Evolutionary conservation across 2,113 vertebrate genomes (phyloP).

Genomic region (Esox niger): DNA sequence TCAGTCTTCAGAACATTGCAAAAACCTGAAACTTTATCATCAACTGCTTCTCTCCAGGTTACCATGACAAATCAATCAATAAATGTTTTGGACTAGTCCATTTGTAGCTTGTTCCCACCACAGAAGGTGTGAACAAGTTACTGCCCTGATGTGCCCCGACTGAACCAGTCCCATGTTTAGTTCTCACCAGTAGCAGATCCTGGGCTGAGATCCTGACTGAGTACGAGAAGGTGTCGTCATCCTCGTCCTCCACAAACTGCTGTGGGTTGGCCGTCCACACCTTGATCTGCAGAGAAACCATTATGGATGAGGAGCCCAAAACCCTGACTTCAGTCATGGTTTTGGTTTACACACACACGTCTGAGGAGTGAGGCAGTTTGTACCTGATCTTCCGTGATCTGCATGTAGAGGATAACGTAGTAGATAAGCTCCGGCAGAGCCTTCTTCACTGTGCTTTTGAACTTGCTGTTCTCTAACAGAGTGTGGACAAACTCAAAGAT

Average conservation of each 20-base stretch:
- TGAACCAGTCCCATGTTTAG: background rate
- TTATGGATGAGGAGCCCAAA: background rate
- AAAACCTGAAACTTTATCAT: too few species aligned
- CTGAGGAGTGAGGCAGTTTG: background rate
- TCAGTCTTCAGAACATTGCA: too few species aligned
- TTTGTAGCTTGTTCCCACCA: too few species aligned
- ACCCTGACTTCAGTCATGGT: background rate
- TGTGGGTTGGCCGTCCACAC: constrained; percentile 97
- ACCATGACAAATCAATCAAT: too few species aligned
- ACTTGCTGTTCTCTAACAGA: constrained; percentile 93
- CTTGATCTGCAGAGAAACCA: constrained; percentile 79
- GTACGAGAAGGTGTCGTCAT: constrained; percentile 97
- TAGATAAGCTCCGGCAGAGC: constrained; percentile 96
- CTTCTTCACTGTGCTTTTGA: constrained; percentile 96
- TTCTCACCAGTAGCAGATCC: constrained; percentile 89
- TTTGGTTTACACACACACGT: background rate
- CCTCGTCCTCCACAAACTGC: constrained; percentile 97
- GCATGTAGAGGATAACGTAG: constrained; percentile 98
- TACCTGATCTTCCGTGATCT: constrained; percentile 95
- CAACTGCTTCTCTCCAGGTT: too few species aligned
- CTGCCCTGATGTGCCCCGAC: too few species aligned
- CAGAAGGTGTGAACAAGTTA: background rate
- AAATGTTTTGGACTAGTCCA: too few species aligned
- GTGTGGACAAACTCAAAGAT: constrained; percentile 99
- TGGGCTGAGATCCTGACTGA: constrained; percentile 96